These are phyloP conservation scores for Drosophila macrospina DNA, from an alignment of 2,888 invertebrate species.

Conservation along the genomic window DNA sequence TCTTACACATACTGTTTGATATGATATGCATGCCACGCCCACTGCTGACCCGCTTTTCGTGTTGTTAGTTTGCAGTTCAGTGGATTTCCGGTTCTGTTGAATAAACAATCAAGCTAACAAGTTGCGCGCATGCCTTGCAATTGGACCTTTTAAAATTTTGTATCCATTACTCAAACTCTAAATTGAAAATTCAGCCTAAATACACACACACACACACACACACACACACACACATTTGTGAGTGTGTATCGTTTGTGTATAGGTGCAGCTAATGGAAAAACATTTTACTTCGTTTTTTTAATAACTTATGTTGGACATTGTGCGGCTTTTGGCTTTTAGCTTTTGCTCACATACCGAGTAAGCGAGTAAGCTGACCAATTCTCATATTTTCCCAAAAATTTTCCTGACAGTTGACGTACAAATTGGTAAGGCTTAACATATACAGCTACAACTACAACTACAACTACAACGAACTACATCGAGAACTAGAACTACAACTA, in stretches of 20 bases:
- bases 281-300: slow-evolving; percentile 45
- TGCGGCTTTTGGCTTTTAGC: slow-evolving; percentile 7
- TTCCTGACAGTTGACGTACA: slow-evolving; percentile 34
- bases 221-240: background rate
- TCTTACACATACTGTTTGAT: slow-evolving; percentile 27
- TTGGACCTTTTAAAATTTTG: slow-evolving; percentile 32
- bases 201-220: slow-evolving; percentile 17
- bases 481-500: background rate
- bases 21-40: background rate
- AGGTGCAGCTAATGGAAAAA: slow-evolving; percentile 24
- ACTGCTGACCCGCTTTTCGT: background rate
- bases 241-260: background rate
- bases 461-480: background rate
- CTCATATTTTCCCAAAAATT: slow-evolving; percentile 25
- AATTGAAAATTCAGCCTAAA: slow-evolving; percentile 37
- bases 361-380: slow-evolving; percentile 25
- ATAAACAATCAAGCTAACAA: slow-evolving; percentile 64
- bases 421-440: slow-evolving; percentile 22
- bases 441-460: background rate
- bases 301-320: slow-evolving; percentile 63
- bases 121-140: slow-evolving; percentile 33
- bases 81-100: slow-evolving; percentile 61
- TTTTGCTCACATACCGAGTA: slow-evolving; percentile 11
- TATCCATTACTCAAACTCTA: slow-evolving; percentile 70
- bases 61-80: slow-evolving; percentile 38